phyloP scores from a whole-genome alignment of 2,797 vertebrate genomes.

The Cephalopachus bancanus region DNA sequence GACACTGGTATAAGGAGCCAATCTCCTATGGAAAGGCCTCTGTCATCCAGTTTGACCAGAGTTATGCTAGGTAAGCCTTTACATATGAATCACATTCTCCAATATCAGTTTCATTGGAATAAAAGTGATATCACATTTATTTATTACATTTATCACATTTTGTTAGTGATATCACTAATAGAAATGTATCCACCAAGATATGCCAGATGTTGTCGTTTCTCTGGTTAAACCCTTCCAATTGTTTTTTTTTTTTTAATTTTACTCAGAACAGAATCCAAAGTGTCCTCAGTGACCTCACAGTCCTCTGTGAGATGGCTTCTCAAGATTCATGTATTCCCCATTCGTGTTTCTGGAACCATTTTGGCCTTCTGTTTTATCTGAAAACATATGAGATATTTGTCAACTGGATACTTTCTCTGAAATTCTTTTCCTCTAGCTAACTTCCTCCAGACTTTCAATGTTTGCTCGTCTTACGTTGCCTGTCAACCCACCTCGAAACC shows the following conservation, averaged over 20 bases:
- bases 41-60: neutral
- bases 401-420: neutral
- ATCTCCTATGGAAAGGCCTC: neutral
- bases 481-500: neutral
- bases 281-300: neutral
- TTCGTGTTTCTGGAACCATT: neutral
- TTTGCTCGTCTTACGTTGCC: neutral
- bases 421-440: neutral
- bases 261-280: neutral
- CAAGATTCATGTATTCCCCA: neutral
- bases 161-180: no score
- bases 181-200: neutral
- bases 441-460: neutral
- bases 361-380: neutral
- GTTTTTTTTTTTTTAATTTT: neutral
- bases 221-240: neutral
- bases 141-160: no score
- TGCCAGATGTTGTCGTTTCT: neutral
- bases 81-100: neutral
- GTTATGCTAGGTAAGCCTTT: neutral
- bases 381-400: neutral
- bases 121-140: no score
- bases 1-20: neutral
- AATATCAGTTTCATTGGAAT: neutral
- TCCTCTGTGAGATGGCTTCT: neutral